Evolutionary conservation across 1,140 invertebrate species (phyloP), one percentile per base, ranked within the genome.

Genomic region (Drosophila burlai): DNA sequence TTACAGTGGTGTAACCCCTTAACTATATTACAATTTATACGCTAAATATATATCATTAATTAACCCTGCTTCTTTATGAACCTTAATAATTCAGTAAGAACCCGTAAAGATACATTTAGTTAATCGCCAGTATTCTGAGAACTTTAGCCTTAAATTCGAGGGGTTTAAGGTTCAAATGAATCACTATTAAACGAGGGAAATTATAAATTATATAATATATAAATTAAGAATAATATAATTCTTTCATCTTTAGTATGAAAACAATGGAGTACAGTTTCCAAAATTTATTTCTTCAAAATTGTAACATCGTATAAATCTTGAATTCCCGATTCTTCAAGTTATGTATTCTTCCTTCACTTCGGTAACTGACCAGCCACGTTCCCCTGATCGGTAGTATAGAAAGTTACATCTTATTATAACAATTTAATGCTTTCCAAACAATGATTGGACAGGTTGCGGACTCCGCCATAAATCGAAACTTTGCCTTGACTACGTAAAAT

Each of bases 241-340:
- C 8, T 8, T 31, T 7, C 9, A 34, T 34, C 31, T 10, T 34
- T 34, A 4, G 1, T 9, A 8, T 21, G 3, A 36, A 38, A 24
- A 26, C 9, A 26, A n/a, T n/a, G 11, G 1, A 18, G 16, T 21
- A 6, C 4, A 40, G 9, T 8, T n/a, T 57, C 10, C 10, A 11
- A 42, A 60, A 29, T 60, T 9, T 34, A 64, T 60, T 63, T 46
- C 2, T 58, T 43, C 29, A n/a, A 63, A 63, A 66, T 15, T 18
- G n/a, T 10, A 34, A 36, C 43, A 18, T 64, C 0, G 21, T 64
- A 26, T 26, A 61, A 61, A 65, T 62, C 11, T 16, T 61, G 1
- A 34, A 26, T 2, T 18, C 4, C 4, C 10, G 16, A 6, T 34
- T n/a, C 18, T n/a, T 43, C 3, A 38, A 55, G 36, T 11, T 16